Conservation (phyloP, 2,888 invertebrate genomes). For the Anoncus sp. region DNA sequence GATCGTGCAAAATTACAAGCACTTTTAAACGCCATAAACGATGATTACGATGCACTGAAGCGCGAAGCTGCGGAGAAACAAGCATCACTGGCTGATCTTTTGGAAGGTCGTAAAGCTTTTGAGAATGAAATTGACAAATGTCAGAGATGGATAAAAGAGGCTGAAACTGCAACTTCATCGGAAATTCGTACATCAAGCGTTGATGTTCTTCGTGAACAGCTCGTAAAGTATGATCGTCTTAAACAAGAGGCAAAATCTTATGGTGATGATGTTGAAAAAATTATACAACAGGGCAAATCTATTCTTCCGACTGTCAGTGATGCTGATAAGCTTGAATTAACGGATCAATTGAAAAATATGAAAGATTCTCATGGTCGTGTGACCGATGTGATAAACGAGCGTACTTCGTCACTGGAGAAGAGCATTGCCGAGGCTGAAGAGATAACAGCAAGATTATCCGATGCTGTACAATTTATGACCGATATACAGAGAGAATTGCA, state of each 20-base stretch:
- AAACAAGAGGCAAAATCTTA: conserved; percentile 90
- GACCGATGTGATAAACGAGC: conserved; percentile 90
- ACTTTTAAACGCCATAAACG: conserved; percentile 88
- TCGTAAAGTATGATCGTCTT: conserved; percentile 93
- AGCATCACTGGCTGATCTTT: conserved; percentile 88
- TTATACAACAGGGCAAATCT: conserved; percentile 91
- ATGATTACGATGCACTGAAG: conserved; percentile 89
- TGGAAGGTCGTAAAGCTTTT: conserved; percentile 91
- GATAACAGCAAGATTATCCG: conserved; percentile 91
- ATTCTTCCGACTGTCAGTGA: conserved; percentile 92
- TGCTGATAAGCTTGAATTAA: conserved; percentile 92
- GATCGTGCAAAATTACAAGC: conserved; percentile 88
- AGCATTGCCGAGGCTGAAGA: conserved; percentile 93
- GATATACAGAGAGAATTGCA: conserved; percentile 93
- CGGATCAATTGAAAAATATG: conserved; percentile 91
- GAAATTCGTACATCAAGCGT: conserved; percentile 92
- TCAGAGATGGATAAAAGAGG: conserved; percentile 95
- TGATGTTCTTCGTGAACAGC: conserved; percentile 93
- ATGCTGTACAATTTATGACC: conserved; percentile 91
- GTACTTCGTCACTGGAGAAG: conserved; percentile 89
- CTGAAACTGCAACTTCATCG: conserved; percentile 93
- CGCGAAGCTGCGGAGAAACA: conserved; percentile 90
- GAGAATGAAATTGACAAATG: conserved; percentile 93
- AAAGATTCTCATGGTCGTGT: conserved; percentile 92
- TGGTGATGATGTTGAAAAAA: conserved; percentile 89